These are phyloP conservation scores for Tetragnatha montana DNA, from an alignment of 2,888 invertebrate species.

Conservation along the genomic window DNA sequence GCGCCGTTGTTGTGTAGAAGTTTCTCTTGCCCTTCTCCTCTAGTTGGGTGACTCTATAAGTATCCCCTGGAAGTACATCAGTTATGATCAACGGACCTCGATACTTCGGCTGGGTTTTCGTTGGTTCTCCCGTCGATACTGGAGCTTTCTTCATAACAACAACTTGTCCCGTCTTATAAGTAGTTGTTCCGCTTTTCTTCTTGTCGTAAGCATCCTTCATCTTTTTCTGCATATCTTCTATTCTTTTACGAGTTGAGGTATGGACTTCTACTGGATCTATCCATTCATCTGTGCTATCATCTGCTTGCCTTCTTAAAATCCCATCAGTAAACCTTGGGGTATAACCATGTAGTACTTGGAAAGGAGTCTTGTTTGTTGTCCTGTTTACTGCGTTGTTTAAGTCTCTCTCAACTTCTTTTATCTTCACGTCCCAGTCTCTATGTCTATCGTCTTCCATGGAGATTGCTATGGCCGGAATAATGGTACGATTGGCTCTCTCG, in stretches of 20 bases:
- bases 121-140: neutral
- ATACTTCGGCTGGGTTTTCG: conserved; percentile 4
- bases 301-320: neutral
- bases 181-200: no score
- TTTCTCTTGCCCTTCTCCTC: no score
- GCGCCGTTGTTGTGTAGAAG: no score
- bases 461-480: neutral
- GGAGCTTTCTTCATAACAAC: neutral
- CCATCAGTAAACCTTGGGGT: neutral
- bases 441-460: neutral
- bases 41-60: conserved; percentile 1
- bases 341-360: neutral
- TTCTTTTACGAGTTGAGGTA: neutral
- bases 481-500: neutral
- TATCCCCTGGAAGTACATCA: neutral
- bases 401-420: neutral
- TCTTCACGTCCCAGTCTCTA: no score
- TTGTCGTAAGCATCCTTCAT: neutral
- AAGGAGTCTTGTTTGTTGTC: neutral
- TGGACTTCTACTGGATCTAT: neutral
- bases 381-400: neutral
- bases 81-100: neutral
- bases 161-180: neutral
- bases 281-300: neutral
- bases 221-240: neutral